Evolutionary conservation across 1,140 invertebrate species (phyloP), one percentile per base, ranked within the genome.

Genomic region (Drusus annulatus): DNA sequence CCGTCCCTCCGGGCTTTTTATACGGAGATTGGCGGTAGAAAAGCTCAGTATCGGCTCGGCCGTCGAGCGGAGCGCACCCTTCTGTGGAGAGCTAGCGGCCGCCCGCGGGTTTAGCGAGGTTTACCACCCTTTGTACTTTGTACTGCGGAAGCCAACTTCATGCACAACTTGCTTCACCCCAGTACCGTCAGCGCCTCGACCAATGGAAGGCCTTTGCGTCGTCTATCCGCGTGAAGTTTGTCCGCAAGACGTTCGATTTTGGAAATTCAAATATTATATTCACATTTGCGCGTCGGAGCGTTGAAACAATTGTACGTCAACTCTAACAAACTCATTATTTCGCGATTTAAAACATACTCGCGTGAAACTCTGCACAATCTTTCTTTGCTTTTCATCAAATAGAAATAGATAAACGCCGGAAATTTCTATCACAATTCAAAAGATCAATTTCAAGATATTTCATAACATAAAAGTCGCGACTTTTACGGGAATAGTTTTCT

Each of bases 241-340:
- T 56, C 69, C 69, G 69, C 69, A 74, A 54, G 52, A 74, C 69
- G 69, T 74, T 74, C 69, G 69, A 74, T 74, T 74, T 25, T 74
- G 50, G 7, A 74, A 74, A 56, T 74, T 74, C 69, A 74, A 74
- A 74, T 74, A 69, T 69, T 50, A 50, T 19, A 51, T 17, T 69
- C 65, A 45, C 21, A 45, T 69, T 50, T 50, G 16, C 65, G 36
- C 28, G 17, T 69, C 8, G 31, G 31, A 68, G 17, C 31, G 25
- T 68, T 45, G 25, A 69, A 31, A 17, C 7, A 7, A 25, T 21
- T 65, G 62, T 31, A 65, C 62, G 62, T 65, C 36, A 8, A n/a
- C 15, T 65, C 15, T 65, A 13, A 45, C 13, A 10, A 1, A 45
- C 36, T 7, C 8, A 45, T 10, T 13, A 13, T 45, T 13, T 45